phyloP scores from a whole-genome alignment of 1,140 invertebrate species.

The Drosophila neocordata region DNA sequence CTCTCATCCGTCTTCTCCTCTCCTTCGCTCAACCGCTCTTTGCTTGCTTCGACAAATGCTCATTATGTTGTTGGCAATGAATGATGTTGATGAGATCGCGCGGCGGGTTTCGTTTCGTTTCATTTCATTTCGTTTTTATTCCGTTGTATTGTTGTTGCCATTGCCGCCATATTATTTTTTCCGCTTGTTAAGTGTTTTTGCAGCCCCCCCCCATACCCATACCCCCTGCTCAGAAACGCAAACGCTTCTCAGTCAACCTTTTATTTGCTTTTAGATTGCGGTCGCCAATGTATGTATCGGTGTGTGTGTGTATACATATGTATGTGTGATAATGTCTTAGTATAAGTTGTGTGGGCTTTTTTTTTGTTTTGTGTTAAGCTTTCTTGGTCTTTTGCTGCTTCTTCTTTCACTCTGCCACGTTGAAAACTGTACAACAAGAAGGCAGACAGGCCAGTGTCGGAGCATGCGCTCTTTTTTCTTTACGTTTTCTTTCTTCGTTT shows the following conservation, averaged over 20 bases:
- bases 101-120: constrained; percentile 30
- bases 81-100: constrained; percentile 32
- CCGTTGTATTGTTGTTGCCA: constrained; percentile 26
- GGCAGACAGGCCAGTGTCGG: constrained; percentile 25
- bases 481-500: constrained; percentile 34
- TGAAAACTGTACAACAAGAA: constrained; percentile 65
- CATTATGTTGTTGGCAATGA: constrained; percentile 55
- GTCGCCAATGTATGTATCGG: constrained; percentile 8
- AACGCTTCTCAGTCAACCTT: constrained; percentile 16
- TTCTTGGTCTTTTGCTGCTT: constrained; percentile 39
- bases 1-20: background rate
- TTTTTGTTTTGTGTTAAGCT: constrained; percentile 33
- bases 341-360: constrained; percentile 22
- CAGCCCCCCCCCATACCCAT: background rate
- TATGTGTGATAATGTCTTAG: constrained; percentile 25
- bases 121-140: constrained; percentile 33
- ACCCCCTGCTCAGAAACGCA: constrained; percentile 42
- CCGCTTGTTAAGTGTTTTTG: constrained; percentile 59
- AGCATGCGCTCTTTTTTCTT: constrained; percentile 69
- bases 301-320: constrained; percentile 23
- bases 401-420: constrained; percentile 33
- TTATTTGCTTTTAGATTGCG: constrained; percentile 49
- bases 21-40: constrained; percentile 5
- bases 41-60: constrained; percentile 30
- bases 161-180: constrained; percentile 75